A percentile compares a stretch with the other conserved stretches of the same genome.
Conservation (phyloP, 1,140 invertebrate genomes). For the Platorchestia sp. region DNA sequence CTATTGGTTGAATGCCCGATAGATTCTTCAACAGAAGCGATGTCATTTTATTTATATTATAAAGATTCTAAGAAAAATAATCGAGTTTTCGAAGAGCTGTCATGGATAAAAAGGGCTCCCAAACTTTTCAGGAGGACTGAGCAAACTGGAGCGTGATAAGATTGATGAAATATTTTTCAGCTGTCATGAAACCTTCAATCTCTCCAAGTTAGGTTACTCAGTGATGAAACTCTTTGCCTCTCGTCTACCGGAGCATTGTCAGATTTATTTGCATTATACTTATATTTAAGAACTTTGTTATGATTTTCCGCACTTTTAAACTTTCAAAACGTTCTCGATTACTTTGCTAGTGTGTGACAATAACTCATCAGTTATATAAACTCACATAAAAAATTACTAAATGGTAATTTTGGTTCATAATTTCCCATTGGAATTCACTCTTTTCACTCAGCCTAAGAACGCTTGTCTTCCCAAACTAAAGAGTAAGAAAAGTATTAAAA, state of each 20-base stretch:
- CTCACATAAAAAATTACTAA: no score
- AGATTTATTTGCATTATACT: neutral
- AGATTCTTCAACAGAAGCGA: neutral
- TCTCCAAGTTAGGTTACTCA: neutral
- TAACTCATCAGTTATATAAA: neutral
- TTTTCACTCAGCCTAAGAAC: no score
- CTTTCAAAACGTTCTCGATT: neutral
- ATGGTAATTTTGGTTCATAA: no score
- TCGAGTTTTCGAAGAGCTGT: neutral
- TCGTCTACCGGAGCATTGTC: neutral
- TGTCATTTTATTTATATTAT: neutral
- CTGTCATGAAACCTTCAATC: neutral
- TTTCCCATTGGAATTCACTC: no score
- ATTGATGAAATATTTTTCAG: neutral
- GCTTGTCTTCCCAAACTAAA: no score
- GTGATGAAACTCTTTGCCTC: neutral
- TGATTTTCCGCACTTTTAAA: neutral
- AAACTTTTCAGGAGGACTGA: neutral
- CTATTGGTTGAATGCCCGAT: neutral
- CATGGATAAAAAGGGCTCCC: neutral
- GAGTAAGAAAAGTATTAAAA: no score
- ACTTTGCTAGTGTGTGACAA: neutral
- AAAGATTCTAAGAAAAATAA: neutral
- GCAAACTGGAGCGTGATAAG: neutral
- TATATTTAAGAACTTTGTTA: neutral